A percentile compares a stretch with the other conserved stretches of the same genome.
Evolutionary conservation across 2,888 invertebrate species (phyloP).

Genomic region (Muscina levida): DNA sequence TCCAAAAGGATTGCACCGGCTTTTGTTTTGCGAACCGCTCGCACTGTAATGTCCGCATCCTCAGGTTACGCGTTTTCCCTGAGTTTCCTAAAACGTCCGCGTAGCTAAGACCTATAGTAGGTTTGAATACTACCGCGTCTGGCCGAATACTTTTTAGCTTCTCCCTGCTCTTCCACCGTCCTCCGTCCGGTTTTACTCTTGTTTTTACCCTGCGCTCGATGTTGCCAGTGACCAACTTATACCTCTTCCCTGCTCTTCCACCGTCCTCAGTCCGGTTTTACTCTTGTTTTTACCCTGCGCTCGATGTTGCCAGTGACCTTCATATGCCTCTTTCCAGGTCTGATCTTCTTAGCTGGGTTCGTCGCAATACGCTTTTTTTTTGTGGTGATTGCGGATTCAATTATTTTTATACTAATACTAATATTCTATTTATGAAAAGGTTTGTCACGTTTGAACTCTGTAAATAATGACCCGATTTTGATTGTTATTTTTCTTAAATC

Average conservation of each 20-base stretch:
- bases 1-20: too few species aligned
- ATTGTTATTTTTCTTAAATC: too few species aligned
- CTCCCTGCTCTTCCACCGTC: background rate
- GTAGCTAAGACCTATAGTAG: background rate
- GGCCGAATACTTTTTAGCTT: too few species aligned
- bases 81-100: background rate
- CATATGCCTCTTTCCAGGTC: background rate
- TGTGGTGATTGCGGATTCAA: too few species aligned
- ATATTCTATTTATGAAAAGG: too few species aligned
- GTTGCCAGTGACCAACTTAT: background rate
- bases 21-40: too few species aligned
- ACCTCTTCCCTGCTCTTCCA: background rate
- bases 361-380: too few species aligned
- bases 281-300: background rate
- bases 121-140: too few species aligned
- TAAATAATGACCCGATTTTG: too few species aligned
- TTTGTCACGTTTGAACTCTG: too few species aligned
- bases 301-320: background rate
- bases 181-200: background rate
- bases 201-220: background rate
- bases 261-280: too few species aligned
- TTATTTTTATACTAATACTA: too few species aligned
- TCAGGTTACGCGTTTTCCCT: background rate
- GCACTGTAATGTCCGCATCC: slow-evolving; percentile 2
- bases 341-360: background rate